phyloP scores from a whole-genome alignment of 2,888 invertebrate genomes.

The Hemithea aestivaria region DNA sequence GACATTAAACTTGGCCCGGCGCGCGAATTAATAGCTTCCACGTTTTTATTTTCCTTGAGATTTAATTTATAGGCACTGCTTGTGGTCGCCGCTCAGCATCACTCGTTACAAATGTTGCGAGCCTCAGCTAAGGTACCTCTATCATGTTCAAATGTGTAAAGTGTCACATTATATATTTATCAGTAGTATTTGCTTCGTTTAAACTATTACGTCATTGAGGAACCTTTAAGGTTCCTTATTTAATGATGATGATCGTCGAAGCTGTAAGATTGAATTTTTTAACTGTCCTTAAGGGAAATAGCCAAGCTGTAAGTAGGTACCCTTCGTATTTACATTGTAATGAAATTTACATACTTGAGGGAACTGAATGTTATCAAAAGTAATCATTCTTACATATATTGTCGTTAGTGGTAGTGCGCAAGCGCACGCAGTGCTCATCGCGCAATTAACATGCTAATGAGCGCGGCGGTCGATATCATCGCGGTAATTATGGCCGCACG shows the following conservation, averaged over 20 bases:
- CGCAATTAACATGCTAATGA: slow-evolving; percentile 77
- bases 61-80: slow-evolving; percentile 74
- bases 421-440: slow-evolving; percentile 47
- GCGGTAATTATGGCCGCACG: slow-evolving; percentile 67
- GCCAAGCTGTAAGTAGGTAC: no score
- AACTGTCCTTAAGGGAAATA: no score
- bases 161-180: slow-evolving; percentile 72
- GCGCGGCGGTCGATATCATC: slow-evolving; percentile 70
- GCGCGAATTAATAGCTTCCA: slow-evolving; percentile 79
- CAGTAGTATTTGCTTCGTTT: slow-evolving; percentile 55
- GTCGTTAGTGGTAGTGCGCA: slow-evolving; percentile 26
- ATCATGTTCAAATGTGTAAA: slow-evolving; percentile 61
- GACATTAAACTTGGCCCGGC: slow-evolving; percentile 78
- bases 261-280: no score
- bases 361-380: slow-evolving; percentile 37
- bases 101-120: slow-evolving; percentile 71
- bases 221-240: no score
- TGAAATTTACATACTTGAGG: slow-evolving; percentile 9
- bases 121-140: no score
- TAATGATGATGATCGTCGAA: no score
- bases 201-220: slow-evolving; percentile 27
- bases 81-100: slow-evolving; percentile 53
- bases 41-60: slow-evolving; percentile 79
- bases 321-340: slow-evolving; percentile 5
- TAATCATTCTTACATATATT: slow-evolving; percentile 40